Conservation (phyloP, 2,888 invertebrate species). For the Julus scanicus region DNA sequence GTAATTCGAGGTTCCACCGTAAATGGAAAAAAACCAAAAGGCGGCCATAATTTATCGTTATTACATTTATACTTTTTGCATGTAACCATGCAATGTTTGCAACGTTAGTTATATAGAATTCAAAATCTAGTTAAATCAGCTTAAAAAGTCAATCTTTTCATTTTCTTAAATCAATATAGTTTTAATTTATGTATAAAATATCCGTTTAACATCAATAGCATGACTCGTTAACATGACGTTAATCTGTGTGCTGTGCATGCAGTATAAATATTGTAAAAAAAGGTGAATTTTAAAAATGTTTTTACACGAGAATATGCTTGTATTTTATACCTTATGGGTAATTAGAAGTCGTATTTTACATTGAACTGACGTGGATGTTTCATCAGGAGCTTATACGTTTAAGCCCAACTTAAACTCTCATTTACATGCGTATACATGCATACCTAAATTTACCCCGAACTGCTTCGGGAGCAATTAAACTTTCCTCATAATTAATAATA, state of each 20-base stretch:
- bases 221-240: background rate
- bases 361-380: conserved; percentile 4
- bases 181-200: too few species aligned
- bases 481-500: conserved; percentile 40
- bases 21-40: too few species aligned
- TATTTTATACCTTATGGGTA: background rate
- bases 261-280: background rate
- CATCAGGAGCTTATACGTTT: conserved; percentile 20
- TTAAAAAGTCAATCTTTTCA: too few species aligned
- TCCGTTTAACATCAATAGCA: too few species aligned
- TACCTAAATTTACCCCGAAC: background rate
- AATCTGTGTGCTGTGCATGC: background rate
- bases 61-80: too few species aligned
- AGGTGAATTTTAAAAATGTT: background rate
- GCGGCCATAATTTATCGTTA: too few species aligned
- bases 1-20: too few species aligned
- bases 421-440: conserved; percentile 4
- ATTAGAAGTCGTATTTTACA: background rate
- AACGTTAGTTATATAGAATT: too few species aligned
- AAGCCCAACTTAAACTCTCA: conserved; percentile 25
- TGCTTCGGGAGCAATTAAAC: conserved; percentile 40
- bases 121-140: too few species aligned
- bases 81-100: too few species aligned
- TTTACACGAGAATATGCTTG: background rate
- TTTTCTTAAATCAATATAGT: too few species aligned